Conservation (phyloP, 2,797 vertebrate species). For the Mus minutoides region DNA sequence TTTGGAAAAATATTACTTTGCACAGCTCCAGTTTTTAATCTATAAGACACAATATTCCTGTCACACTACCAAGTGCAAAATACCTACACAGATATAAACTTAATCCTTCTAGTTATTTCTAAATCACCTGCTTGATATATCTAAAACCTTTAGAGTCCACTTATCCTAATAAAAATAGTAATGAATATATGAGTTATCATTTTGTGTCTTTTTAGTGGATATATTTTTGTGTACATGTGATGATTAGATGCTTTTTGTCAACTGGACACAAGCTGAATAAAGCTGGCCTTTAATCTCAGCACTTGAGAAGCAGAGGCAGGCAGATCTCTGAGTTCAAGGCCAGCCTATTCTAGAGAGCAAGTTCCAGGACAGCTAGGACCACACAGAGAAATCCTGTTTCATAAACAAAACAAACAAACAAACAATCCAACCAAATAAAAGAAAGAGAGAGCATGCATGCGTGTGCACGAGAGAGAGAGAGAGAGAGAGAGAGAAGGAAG, state of each 20-base stretch:
- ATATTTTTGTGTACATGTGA: not conserved
- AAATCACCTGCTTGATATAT: constrained; percentile 53
- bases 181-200: not conserved
- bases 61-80: not conserved
- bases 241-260: not conserved
- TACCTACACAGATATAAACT: not conserved
- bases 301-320: not conserved
- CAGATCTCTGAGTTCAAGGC: not conserved
- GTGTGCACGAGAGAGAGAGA: not conserved
- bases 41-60: not conserved
- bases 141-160: constrained; percentile 25
- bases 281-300: not conserved
- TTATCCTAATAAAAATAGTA: not conserved
- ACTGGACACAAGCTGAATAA: not conserved
- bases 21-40: constrained; percentile 2
- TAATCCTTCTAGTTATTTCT: not conserved
- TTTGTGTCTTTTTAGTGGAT: constrained; percentile 46
- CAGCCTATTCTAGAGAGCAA: not conserved
- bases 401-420: not conserved
- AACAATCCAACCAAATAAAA: not conserved
- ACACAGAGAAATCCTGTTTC: not conserved
- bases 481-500: not conserved
- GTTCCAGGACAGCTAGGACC: not conserved
- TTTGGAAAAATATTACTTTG: constrained; percentile 22
- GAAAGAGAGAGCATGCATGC: no score